Base-by-base conservation (phyloP, 2,797 vertebrate species). In the Chlorospingus semifuscus region DNA sequence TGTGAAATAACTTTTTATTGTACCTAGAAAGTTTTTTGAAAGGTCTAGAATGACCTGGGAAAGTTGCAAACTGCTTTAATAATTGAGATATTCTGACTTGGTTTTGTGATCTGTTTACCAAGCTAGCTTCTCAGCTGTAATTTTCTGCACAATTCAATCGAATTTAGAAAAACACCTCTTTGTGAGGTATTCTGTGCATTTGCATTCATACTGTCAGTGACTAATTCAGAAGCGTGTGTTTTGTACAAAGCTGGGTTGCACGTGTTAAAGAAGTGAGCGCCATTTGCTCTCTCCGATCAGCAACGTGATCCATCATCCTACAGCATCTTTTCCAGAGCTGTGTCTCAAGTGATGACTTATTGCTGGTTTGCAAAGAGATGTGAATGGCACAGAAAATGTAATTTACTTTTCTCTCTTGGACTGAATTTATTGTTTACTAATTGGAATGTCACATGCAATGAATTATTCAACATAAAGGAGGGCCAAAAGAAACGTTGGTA, bases 391-490 rank as follows among this genome's bases (percentile, higher is more conserved):
- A 95, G 81, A 55, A 97, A 97, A 95, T 71, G 49, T 69, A 95
- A 96, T 94, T 93, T 94, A 57, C 52, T 96, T 90, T 75, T 74
- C 56, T 84, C 55, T 83, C 88, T 70, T 76, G 71, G 82, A 86
- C 86, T 82, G 89, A 91, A 95, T 95, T 93, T 91, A 91, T 89
- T 95, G 94, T 95, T 98, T 95, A 87, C 72, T 95, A 97, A 97
- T 92, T 96, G 83, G 83, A 93, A 94, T 95, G 87, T 83, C 83
- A 94, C 36, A 64, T 57, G 63, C 30, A 64, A 88, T 91, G 68
- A 96, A 96, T 92, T 96, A 96, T 90, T 57, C 79, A 92, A n/a
- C 42, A 59, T 90, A 70, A 92, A 77, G 75, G 23, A 60, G 14
- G 70, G n/a, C 44, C 27, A 88, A 85, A 89, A 36, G 32, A 24